These are phyloP conservation scores for Tadarida brasiliensis DNA, from an alignment of 2,797 vertebrate genomes.

Conservation along the genomic window DNA sequence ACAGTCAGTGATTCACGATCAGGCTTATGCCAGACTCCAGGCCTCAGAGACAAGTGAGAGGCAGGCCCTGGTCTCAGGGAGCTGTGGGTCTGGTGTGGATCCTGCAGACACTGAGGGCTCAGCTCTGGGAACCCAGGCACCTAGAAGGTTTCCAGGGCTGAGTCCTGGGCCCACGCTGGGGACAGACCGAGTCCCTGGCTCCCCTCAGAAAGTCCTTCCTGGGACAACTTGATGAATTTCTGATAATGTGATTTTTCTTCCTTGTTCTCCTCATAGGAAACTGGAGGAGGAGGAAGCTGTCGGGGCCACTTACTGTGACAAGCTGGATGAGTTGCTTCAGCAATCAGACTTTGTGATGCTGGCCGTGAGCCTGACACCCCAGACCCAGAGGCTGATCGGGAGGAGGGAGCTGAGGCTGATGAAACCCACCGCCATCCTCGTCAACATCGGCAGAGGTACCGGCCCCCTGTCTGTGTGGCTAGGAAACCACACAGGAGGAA, in stretches of 20 bases:
- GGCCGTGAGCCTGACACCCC: conserved; percentile 86
- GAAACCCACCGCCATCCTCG: conserved; percentile 89
- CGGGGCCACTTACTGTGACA: conserved; percentile 89
- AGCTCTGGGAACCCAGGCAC: background rate
- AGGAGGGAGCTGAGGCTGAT: conserved; percentile 89
- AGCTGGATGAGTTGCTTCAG: conserved; percentile 89
- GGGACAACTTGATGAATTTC: background rate
- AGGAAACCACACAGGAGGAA: background rate
- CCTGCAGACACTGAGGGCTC: background rate
- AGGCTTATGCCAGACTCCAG: background rate
- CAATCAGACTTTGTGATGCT: conserved; percentile 91
- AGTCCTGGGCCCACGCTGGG: background rate
- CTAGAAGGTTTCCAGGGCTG: background rate
- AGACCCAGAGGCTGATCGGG: conserved; percentile 88
- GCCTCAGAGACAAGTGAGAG: background rate
- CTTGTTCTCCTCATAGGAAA: conserved; percentile 83
- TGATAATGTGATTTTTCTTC: background rate
- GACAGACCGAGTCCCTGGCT: too few species aligned
- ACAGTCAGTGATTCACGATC: background rate
- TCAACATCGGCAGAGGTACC: conserved; percentile 91
- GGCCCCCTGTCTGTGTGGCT: background rate
- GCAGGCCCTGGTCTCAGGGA: background rate
- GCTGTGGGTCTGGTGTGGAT: background rate
- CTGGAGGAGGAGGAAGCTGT: conserved; percentile 88
- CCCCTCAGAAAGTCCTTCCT: background rate